Evolutionary conservation across 2,888 invertebrate genomes (phyloP).

Genomic region (Macaria notata): DNA sequence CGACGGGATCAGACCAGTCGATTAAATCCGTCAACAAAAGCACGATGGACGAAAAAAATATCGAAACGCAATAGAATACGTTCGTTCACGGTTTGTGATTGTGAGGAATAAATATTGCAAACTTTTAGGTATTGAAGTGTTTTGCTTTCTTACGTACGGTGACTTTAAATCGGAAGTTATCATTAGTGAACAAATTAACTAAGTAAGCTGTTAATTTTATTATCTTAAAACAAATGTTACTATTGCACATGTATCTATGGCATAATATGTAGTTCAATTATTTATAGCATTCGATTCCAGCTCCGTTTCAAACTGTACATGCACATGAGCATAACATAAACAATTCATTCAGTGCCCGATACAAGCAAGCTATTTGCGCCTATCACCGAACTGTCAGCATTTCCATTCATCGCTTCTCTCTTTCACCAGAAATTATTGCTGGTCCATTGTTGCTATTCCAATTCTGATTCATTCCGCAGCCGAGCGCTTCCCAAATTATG

Average conservation of each 20-base stretch:
- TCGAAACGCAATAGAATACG: constrained; percentile 49
- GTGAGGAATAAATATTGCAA: constrained; percentile 15
- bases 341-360: constrained; percentile 19
- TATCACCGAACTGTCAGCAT: constrained; percentile 36
- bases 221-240: no score
- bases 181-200: no score
- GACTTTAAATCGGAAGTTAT: no score
- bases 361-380: constrained; percentile 32
- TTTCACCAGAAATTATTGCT: constrained; percentile 40
- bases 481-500: constrained; percentile 34
- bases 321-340: no score
- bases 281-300: no score
- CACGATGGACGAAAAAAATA: constrained; percentile 52
- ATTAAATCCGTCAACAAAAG: constrained; percentile 59
- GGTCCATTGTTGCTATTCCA: constrained; percentile 36
- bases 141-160: no score
- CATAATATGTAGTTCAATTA: no score
- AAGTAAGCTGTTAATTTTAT: no score
- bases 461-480: constrained; percentile 41
- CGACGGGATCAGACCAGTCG: constrained; percentile 52
- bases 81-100: constrained; percentile 38
- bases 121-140: no score
- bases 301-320: no score
- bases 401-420: constrained; percentile 36
- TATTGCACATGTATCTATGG: no score